phyloP scores from a whole-genome alignment of 1,140 invertebrate species.

The Oncopeltus fasciatus region DNA sequence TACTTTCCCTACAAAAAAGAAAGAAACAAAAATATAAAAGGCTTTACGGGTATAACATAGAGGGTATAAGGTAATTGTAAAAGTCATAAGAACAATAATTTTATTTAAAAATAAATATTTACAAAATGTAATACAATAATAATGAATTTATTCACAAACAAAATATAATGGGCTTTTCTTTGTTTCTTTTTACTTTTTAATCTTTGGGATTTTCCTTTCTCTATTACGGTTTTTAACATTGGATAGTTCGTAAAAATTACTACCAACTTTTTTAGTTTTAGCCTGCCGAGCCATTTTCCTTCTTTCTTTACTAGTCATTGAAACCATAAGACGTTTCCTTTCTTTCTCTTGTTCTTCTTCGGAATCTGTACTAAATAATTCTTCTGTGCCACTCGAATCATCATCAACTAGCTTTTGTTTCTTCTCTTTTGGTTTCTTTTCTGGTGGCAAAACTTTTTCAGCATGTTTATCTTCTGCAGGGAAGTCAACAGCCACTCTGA shows the following conservation, averaged over 20 bases:
- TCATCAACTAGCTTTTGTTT: constrained; percentile 25
- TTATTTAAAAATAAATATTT: no score
- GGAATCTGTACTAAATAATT: constrained; percentile 25
- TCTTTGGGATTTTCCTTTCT: background rate
- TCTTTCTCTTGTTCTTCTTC: constrained; percentile 31
- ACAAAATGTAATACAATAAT: no score
- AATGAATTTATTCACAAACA: no score
- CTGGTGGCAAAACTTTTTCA: constrained; percentile 24
- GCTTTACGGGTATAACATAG: no score
- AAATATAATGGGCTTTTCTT: no score
- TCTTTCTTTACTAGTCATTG: constrained; percentile 58
- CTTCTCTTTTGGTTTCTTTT: constrained; percentile 25
- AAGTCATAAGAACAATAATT: no score
- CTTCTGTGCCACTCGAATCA: constrained; percentile 27
- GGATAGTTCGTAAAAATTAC: constrained; percentile 80
- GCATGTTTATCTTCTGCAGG: constrained; percentile 46
- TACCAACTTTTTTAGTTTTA: constrained; percentile 75
- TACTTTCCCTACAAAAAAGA: no score
- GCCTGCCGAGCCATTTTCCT: constrained; percentile 55
- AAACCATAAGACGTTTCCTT: constrained; percentile 13
- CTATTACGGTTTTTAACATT: constrained; percentile 79
- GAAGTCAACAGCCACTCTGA: constrained; percentile 56
- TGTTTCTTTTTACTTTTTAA: background rate
- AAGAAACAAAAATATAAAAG: no score
- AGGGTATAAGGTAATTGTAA: no score